phyloP scores from a whole-genome alignment of 1,140 invertebrate genomes.

The Micrasema minimum region DNA sequence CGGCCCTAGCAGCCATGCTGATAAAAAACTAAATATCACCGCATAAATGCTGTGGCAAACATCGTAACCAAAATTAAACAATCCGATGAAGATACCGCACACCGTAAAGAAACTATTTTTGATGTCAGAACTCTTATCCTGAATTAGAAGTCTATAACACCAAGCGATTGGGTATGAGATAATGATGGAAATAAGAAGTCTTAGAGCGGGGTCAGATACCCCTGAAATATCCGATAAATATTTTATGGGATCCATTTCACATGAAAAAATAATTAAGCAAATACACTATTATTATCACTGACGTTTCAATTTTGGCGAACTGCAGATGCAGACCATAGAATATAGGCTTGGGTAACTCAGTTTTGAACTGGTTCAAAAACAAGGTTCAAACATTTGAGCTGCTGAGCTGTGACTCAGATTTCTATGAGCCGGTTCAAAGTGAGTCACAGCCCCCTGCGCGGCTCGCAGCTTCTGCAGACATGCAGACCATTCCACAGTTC shows the following conservation, averaged over 20 bases:
- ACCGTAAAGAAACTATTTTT: conserved; percentile 83
- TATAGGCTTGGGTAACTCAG: no score
- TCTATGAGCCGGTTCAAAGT: no score
- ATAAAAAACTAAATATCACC: conserved; percentile 74
- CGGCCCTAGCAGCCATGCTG: conserved; percentile 69
- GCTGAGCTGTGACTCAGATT: no score
- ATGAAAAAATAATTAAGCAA: no score
- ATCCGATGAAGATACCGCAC: conserved; percentile 76
- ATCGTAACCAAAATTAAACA: conserved; percentile 84
- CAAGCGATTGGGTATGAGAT: conserved; percentile 81
- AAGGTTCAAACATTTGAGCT: no score
- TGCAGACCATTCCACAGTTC: no score
- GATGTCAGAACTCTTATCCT: conserved; percentile 63
- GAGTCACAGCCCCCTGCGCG: no score
- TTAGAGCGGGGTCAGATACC: conserved; percentile 66
- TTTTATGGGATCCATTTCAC: conserved; percentile 27
- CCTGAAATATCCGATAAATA: conserved; percentile 38
- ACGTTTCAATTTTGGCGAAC: no score
- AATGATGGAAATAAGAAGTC: conserved; percentile 75
- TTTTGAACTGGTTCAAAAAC: no score
- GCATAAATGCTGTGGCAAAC: conserved; percentile 79
- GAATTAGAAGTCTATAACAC: conserved; percentile 68
- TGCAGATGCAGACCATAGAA: no score
- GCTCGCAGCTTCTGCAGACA: no score
- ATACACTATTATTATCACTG: no score